A percentile compares a stretch with the other conserved stretches of the same genome.
phyloP scores from a whole-genome alignment of 2,113 vertebrate species.

The Scatophagus argus region DNA sequence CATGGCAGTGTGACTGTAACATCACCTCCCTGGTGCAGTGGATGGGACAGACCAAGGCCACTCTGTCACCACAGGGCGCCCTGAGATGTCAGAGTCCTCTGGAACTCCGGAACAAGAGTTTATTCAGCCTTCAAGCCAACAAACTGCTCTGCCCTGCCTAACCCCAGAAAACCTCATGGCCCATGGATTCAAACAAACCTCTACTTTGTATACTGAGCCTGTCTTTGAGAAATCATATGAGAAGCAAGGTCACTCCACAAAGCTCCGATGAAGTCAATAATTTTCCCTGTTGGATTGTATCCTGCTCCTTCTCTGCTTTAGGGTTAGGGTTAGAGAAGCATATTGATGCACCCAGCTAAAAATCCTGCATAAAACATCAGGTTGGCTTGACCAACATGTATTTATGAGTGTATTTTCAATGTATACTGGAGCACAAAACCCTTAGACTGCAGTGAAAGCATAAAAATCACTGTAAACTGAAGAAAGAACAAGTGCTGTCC shows the following conservation, averaged over 20 bases:
- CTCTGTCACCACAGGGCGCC: constrained; percentile 55
- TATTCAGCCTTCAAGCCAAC: constrained; percentile 65
- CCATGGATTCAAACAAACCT: too few species aligned
- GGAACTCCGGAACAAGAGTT: constrained; percentile 69
- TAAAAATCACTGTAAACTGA: neutral
- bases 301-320: neutral
- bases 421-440: neutral
- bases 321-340: too few species aligned
- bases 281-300: neutral
- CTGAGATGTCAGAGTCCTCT: constrained; percentile 75
- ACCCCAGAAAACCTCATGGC: neutral
- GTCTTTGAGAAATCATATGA: neutral
- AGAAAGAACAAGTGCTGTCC: constrained; percentile 17
- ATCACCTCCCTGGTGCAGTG: constrained; percentile 78
- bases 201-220: neutral
- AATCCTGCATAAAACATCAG: neutral
- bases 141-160: constrained; percentile 69
- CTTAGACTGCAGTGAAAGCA: neutral
- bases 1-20: constrained; percentile 84
- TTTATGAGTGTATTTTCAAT: neutral
- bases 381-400: neutral
- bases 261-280: neutral
- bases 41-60: constrained; percentile 67
- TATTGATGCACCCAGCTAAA: constrained; percentile 7
- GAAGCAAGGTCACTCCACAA: neutral